Percentiles rank a stretch among this genome's conserved stretches.
Evolutionary conservation across 2,888 invertebrate species (phyloP).

Genomic region (Hymenopus coronatus): DNA sequence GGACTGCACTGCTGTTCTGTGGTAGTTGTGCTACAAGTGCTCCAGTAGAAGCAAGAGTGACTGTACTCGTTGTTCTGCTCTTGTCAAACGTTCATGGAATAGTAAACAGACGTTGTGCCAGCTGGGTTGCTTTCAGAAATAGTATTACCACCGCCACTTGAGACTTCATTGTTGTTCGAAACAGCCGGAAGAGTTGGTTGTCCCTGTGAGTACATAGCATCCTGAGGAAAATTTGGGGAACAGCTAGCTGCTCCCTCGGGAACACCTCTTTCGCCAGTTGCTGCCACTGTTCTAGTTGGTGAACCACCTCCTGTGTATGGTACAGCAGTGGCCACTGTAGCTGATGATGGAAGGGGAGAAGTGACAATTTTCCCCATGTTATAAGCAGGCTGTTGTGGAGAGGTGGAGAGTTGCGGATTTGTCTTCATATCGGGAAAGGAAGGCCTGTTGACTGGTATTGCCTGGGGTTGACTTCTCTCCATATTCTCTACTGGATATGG

Average conservation of each 20-base stretch:
- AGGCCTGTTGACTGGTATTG: background rate
- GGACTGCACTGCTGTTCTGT: background rate
- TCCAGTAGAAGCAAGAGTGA: conserved; percentile 14
- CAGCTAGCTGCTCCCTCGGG: conserved; percentile 68
- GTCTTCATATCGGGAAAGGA: background rate
- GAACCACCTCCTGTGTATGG: background rate
- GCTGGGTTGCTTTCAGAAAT: conserved; percentile 6
- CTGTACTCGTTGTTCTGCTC: conserved; percentile 17
- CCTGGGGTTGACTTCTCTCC: background rate
- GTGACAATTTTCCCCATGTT: background rate
- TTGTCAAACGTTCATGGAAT: conserved; percentile 82
- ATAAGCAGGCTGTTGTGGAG: background rate
- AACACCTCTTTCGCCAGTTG: conserved; percentile 61
- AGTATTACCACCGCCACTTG: background rate
- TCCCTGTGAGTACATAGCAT: conserved; percentile 40
- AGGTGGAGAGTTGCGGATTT: background rate
- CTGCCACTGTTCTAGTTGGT: background rate
- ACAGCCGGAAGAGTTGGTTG: conserved; percentile 36
- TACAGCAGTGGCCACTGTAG: conserved; percentile 3
- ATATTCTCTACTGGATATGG: background rate
- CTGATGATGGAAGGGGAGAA: background rate
- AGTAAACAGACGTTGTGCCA: conserved; percentile 61
- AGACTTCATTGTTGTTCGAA: background rate
- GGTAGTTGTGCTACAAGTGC: background rate
- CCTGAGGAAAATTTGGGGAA: conserved; percentile 42